phyloP scores from a whole-genome alignment of 2,113 vertebrate species.

The Nannobrachium achirus region DNA sequence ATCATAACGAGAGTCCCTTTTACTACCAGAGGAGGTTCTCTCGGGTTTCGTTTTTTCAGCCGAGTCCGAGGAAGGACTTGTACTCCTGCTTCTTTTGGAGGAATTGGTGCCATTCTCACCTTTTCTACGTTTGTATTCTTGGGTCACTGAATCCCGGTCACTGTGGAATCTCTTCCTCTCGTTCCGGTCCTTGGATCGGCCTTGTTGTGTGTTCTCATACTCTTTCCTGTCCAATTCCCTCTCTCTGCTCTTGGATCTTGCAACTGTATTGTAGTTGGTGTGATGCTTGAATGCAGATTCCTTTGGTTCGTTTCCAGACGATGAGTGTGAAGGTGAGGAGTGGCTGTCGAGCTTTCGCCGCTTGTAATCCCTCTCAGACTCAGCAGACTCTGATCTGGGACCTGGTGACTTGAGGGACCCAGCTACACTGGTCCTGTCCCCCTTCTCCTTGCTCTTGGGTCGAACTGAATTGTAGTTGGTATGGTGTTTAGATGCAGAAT shows the following conservation, averaged over 20 bases:
- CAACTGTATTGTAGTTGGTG: conserved; percentile 74
- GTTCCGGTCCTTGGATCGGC: conserved; percentile 74
- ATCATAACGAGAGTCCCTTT: conserved; percentile 98
- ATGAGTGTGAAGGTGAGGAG: conserved; percentile 97
- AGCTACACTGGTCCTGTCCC: conserved; percentile 87
- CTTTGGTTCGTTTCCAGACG: conserved; percentile 99
- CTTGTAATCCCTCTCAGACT: conserved; percentile 98
- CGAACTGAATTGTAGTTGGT: conserved; percentile 75
- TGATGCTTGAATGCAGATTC: conserved; percentile 89
- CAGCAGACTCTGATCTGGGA: conserved; percentile 90
- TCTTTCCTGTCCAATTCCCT: conserved; percentile 78
- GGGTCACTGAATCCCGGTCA: conserved; percentile 83
- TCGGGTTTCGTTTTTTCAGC: conserved; percentile 94
- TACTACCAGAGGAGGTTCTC: conserved; percentile 92
- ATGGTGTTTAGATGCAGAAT: conserved; percentile 88
- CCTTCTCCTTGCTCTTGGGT: conserved; percentile 96
- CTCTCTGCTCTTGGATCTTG: conserved; percentile 78
- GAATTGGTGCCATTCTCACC: conserved; percentile 94
- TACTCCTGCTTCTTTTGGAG: conserved; percentile 93
- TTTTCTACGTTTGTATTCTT: conserved; percentile 90
- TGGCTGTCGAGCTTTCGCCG: conserved; percentile 98
- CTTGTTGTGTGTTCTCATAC: conserved; percentile 55
- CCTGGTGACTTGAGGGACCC: conserved; percentile 94
- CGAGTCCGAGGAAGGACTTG: conserved; percentile 92
- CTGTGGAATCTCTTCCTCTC: conserved; percentile 80